phyloP scores from a whole-genome alignment of 2,888 invertebrate genomes.

The Archaeoteleia sp. region DNA sequence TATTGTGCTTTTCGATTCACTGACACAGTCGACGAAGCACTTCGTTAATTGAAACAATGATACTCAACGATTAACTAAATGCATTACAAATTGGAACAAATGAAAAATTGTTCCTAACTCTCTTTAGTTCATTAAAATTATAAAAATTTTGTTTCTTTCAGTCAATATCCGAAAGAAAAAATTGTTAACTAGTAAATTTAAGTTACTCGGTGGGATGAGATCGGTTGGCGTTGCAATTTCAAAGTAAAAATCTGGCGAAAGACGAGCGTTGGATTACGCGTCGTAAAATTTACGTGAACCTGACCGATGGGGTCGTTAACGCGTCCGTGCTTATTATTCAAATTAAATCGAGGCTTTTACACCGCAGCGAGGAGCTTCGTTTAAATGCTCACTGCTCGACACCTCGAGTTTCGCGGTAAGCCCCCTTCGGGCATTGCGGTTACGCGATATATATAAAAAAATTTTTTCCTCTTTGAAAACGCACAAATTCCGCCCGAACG shows the following conservation, averaged over 20 bases:
- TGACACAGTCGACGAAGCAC: too few species aligned
- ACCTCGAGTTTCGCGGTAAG: conserved; percentile 35
- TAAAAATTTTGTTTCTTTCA: too few species aligned
- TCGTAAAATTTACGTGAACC: conserved; percentile 55
- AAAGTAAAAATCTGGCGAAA: conserved; percentile 33
- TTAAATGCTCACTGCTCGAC: conserved; percentile 51
- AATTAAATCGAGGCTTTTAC: conserved; percentile 61
- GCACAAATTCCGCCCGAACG: background rate
- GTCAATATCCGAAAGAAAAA: conserved; percentile 3
- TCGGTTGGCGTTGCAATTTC: conserved; percentile 15
- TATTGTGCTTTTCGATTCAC: too few species aligned
- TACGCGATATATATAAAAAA: conserved; percentile 2
- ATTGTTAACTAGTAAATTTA: conserved; percentile 1
- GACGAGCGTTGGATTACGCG: conserved; percentile 37
- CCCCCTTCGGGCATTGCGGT: conserved; percentile 26
- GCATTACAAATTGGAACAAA: too few species aligned
- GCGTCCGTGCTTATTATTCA: conserved; percentile 64
- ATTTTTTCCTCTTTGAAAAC: too few species aligned
- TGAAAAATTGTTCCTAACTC: too few species aligned
- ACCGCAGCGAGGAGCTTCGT: conserved; percentile 46
- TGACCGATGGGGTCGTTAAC: conserved; percentile 62
- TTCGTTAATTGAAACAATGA: too few species aligned
- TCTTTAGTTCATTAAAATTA: too few species aligned
- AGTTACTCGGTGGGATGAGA: conserved; percentile 5
- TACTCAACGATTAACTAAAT: too few species aligned